Base-by-base conservation (phyloP, 2,113 vertebrate genomes). In the Desmodus rotundus region DNA sequence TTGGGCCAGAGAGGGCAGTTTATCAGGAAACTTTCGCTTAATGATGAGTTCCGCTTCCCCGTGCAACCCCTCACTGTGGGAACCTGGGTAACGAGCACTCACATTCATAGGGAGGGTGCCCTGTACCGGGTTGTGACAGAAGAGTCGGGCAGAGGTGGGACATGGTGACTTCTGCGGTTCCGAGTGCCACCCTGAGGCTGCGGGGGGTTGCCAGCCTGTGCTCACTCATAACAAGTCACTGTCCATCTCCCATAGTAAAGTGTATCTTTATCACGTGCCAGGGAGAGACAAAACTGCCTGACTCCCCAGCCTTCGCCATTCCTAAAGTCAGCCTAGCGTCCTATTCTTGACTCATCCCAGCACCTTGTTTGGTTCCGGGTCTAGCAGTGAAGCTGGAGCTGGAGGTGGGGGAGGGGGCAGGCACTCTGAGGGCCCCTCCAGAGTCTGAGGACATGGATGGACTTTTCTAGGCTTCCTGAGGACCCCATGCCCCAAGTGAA, bases 401-500 rank as follows among this genome's bases (percentile, higher is more conserved):
- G 50, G 41, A 10, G 14, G 56, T 56, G 24, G 16, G 43, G 17
- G 43, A 4, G 13, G 20, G 6, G 45, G 20, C 17, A 7, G 36
- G 36, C 5, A 19, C 56, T 26, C 33, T 28, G 20, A 54, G 28
- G 26, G 33, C 8, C 19, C 61, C 6, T 77, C 26, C 17, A 26
- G 58, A 89, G 41, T 70, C 80, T 97, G 28, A 95, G 70, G n/a
- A 67, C 52, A 50, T 20, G 1, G 19, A 41, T 88, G 86, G 81
- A 33, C 85, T 83, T 58, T 96, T 56, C 11, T 56, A 95, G 97
- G 83, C 65, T 36, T 94, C 58, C 68, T 0, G 63, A 81, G 63
- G 82, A 16, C 85, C 68, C 89, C 50, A 20, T 76, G 82, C 58
- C 88, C 54, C 90, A 95, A 61, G 80, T 16, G 19, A 45, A 26